phyloP scores from a whole-genome alignment of 2,888 invertebrate genomes.

The Augiades crinisus region DNA sequence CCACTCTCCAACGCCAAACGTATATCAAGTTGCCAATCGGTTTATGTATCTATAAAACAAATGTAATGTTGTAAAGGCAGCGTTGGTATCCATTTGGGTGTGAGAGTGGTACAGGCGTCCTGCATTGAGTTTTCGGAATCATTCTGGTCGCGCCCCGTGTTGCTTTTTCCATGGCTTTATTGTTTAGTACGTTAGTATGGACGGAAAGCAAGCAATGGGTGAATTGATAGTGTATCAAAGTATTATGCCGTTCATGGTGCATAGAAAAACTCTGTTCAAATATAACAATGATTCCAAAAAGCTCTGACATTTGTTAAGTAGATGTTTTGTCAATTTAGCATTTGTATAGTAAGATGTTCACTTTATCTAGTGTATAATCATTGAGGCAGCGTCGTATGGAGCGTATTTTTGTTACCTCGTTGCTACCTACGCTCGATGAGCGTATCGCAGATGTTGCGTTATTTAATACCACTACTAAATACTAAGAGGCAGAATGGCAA shows the following conservation, averaged over 20 bases:
- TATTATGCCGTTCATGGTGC: too few species aligned
- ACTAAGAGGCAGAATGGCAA: too few species aligned
- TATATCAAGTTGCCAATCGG: slow-evolving; percentile 2
- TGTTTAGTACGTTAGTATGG: not conserved
- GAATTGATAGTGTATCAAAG: too few species aligned
- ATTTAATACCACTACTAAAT: too few species aligned
- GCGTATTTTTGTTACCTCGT: not conserved
- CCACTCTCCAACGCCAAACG: slow-evolving; percentile 8
- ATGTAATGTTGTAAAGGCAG: slow-evolving; percentile 5
- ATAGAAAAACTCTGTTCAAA: too few species aligned
- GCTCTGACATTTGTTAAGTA: slow-evolving; percentile 3
- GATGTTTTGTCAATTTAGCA: not conserved
- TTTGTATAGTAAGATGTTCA: not conserved
- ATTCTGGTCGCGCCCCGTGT: not conserved
- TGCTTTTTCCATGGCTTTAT: not conserved
- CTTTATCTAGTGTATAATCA: slow-evolving; percentile 15
- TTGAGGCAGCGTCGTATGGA: not conserved
- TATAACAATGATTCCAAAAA: slow-evolving; percentile 19
- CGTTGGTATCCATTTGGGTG: slow-evolving; percentile 14
- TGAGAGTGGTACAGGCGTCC: slow-evolving; percentile 12
- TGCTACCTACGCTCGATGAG: too few species aligned
- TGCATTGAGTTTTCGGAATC: slow-evolving; percentile 22
- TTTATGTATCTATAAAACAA: not conserved
- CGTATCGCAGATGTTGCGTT: too few species aligned
- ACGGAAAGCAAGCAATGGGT: not conserved